Base-by-base conservation (phyloP, 2,113 vertebrate genomes). In the Cebidichthys violaceus region DNA sequence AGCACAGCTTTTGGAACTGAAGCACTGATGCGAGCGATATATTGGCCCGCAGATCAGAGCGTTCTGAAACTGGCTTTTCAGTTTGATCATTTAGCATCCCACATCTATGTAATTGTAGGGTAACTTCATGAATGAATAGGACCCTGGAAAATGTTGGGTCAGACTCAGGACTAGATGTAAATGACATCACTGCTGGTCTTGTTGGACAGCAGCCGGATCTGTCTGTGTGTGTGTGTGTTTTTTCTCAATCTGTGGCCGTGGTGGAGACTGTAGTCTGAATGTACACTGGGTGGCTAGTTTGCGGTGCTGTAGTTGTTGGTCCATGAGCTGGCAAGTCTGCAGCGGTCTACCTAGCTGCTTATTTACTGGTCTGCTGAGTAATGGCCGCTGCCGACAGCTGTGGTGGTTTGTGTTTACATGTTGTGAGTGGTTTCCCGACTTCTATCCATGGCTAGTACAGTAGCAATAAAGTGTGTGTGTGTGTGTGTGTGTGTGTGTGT, bases 81-180 rank as follows among this genome's bases (percentile, higher is more conserved):
- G 22, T 81, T 75, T 77, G 65, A 85, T 77, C 52, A 37, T 75
- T 90, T 65, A 72, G 78, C 70, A 74, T 80, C 79, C 68, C 70
- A 64, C 70, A 75, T 24, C 50, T 91, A 75, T 24, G 45, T 91
- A 91, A 90, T 88, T 87, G 75, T 4, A 50, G 78, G 77, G 41
- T 87, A 79, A 77, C 66, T 75, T 76, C 41, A 74, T 72, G 67
- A 90, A 87, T 88, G 78, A 94, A 78, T 80, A 87, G 80, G 84
- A 94, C 90, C 64, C 84, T 94, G 84, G 90, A 95, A 94, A 94
- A 90, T 80, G 76, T 90, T 93, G 85, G 92, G 85, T 95, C 86
- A 87, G 85, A 77, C 65, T 20, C 31, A 20, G 17, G 29, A 82
- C 1, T 87, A 85, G 59, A 90, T 85, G 66, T 73, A 77, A 81